Percentiles rank a stretch among this genome's conserved stretches.
phyloP scores from a whole-genome alignment of 2,113 vertebrate species.

The Platysternon megacephalum region DNA sequence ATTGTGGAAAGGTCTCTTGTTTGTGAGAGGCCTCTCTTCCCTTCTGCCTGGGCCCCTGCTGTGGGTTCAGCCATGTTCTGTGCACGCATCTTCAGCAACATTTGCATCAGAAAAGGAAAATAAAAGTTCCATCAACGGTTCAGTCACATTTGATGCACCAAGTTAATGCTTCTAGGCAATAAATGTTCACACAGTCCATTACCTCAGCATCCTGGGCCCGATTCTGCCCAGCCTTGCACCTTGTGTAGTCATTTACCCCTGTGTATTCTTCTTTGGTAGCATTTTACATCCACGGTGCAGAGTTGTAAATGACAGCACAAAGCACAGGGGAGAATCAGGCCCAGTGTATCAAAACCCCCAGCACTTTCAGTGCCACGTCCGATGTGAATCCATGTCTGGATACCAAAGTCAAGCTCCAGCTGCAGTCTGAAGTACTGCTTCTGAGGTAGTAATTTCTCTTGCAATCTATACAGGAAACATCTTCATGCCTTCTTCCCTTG shows the following conservation, averaged over 20 bases:
- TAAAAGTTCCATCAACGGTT: neutral
- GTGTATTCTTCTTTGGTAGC: neutral
- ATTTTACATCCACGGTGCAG: neutral
- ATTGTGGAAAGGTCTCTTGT: neutral
- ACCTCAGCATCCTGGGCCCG: neutral
- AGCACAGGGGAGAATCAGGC: neutral
- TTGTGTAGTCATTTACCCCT: neutral
- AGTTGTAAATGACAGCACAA: neutral
- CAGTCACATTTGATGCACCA: neutral
- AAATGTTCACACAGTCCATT: neutral
- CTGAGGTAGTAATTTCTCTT: neutral
- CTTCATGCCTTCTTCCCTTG: neutral
- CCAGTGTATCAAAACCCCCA: neutral
- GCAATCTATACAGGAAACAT: accelerated
- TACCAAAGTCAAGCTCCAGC: neutral
- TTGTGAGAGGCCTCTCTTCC: neutral
- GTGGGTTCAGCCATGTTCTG: neutral
- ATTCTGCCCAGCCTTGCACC: neutral
- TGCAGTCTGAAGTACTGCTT: neutral
- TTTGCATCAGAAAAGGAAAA: neutral
- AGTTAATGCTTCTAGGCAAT: neutral
- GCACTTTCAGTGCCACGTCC: accelerated
- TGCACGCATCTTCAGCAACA: no score
- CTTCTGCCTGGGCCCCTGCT: neutral
- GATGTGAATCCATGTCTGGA: accelerated